These are phyloP conservation scores for Sarcophaga peregrina DNA, from an alignment of 1,140 invertebrate species.

Conservation along the genomic window DNA sequence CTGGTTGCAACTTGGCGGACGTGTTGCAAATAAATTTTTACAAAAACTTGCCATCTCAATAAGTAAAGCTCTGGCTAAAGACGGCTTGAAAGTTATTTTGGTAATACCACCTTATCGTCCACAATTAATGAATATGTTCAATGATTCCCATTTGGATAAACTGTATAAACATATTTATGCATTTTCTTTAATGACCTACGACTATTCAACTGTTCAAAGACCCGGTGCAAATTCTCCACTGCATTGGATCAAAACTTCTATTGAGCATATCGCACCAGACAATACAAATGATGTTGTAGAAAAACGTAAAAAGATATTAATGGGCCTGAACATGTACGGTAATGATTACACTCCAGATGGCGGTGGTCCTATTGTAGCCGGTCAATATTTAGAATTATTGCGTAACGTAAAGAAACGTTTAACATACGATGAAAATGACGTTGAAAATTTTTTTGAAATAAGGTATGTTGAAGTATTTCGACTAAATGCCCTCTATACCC, in stretches of 20 bases:
- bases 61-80: constrained; percentile 59
- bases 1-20: constrained; percentile 82
- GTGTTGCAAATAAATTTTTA: constrained; percentile 74
- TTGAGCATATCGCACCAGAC: constrained; percentile 78
- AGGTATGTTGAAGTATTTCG: constrained; percentile 74
- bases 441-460: constrained; percentile 88
- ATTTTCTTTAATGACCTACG: constrained; percentile 96
- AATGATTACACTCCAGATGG: constrained; percentile 84
- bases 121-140: constrained; percentile 78
- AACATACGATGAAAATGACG: constrained; percentile 80
- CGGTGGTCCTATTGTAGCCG: constrained; percentile 81
- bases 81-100: constrained; percentile 76
- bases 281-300: constrained; percentile 66
- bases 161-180: constrained; percentile 81
- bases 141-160: constrained; percentile 79
- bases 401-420: constrained; percentile 78
- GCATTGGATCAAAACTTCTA: constrained; percentile 82
- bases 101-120: constrained; percentile 85
- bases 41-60: constrained; percentile 69
- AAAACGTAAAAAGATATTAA: constrained; percentile 81
- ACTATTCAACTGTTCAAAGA: constrained; percentile 85
- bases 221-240: constrained; percentile 90
- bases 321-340: constrained; percentile 95
- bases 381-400: constrained; percentile 79
- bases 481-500: not conserved